Evolutionary conservation across 2,797 vertebrate species (phyloP), one percentile per base, ranked within the genome.

Genomic region (Cetoscarus ocellatus): DNA sequence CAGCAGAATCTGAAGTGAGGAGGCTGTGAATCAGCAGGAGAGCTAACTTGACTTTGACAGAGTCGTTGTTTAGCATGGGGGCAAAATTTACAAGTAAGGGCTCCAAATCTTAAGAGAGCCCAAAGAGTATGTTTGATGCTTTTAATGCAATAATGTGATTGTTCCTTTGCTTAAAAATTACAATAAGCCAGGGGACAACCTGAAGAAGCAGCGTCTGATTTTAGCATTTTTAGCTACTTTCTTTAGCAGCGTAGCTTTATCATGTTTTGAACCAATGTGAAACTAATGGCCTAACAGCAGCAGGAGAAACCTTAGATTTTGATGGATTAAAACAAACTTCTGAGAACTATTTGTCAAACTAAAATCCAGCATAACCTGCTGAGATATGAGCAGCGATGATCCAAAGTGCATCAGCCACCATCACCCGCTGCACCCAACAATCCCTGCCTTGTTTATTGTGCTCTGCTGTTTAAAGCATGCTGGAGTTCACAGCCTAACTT

Each of bases 1-100:
- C 90, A 89, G 84, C 76, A 27, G 67, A 66, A 70, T 57, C 74
- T 73, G 73, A 80, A 71, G 40, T 44, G 56, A 80, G 9, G 4
- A 75, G 50, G 76, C 65, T 67, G 39, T 27, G 43, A 70, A 75
- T 51, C 69, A 38, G 59, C 62, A 45, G 56, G 57, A 62, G 45
- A 79, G 78, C 59, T 4, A 57, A 60, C 49, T 67, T 64, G 52
- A 2, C 54, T 49, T 42, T 8, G 8, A 35, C 56, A 71, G 56
- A 27, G 63, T 67, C 61, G 52, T 50, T 36, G 56, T 61, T 68
- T 36, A 12, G 54, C 50, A 11, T 8, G n/a, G 15, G 69, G 43
- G 38, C 68, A 51, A 19, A 17, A 62, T 10, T 18, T 13, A 13
- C 17, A 36, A 34, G 34, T 35, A 10, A 19, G 9, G 48, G 18